phyloP scores from a whole-genome alignment of 2,888 invertebrate species.

The Lasioglossum villosulum region DNA sequence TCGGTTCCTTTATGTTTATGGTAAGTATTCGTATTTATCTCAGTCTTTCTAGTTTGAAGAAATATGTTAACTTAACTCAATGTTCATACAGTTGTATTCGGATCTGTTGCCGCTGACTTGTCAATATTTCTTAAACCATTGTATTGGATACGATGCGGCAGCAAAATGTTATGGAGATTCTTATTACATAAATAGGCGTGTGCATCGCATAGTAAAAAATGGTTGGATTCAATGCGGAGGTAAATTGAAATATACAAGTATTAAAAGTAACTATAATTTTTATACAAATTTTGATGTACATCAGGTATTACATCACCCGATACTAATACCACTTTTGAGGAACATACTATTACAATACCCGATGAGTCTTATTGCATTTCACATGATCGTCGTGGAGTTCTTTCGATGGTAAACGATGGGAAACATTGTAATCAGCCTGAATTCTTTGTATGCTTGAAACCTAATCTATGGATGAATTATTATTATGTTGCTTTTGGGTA shows the following conservation, averaged over 20 bases:
- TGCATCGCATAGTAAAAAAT: conserved; percentile 87
- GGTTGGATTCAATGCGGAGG: conserved; percentile 91
- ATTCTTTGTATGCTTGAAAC: conserved; percentile 89
- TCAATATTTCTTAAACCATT: conserved; percentile 87
- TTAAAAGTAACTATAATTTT: neutral
- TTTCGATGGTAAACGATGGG: conserved; percentile 90
- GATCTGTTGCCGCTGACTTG: conserved; percentile 87
- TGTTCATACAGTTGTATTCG: conserved; percentile 85
- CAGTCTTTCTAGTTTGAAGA: conserved; percentile 17
- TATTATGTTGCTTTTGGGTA: conserved; percentile 91
- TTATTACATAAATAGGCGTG: conserved; percentile 74
- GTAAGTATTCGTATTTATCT: conserved; percentile 79
- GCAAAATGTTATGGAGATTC: conserved; percentile 64
- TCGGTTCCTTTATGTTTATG: conserved; percentile 87
- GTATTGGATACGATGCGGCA: conserved; percentile 82
- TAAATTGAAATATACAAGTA: conserved; percentile 61
- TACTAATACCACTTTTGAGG: conserved; percentile 80
- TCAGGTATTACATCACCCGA: conserved; percentile 44
- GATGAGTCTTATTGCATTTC: conserved; percentile 90
- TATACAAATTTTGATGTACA: conserved; percentile 9
- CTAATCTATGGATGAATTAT: conserved; percentile 89
- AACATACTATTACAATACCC: conserved; percentile 83
- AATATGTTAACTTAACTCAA: conserved; percentile 20
- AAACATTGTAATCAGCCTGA: conserved; percentile 90
- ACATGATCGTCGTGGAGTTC: conserved; percentile 88